phyloP scores from a whole-genome alignment of 2,888 invertebrate genomes.

The Yponomeuta sedellus region DNA sequence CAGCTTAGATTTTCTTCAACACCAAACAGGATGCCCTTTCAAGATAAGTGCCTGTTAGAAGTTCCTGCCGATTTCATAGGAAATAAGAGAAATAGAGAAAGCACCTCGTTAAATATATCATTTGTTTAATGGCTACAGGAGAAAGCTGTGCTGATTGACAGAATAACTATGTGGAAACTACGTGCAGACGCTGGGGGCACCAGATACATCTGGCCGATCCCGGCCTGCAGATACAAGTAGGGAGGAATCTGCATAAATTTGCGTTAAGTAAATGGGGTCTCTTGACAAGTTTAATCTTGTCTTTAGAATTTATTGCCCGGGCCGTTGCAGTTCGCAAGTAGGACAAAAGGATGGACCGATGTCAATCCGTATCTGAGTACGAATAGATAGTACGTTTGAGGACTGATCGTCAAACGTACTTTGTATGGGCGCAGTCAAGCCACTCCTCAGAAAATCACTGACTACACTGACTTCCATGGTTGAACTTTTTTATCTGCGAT shows the following conservation, averaged over 20 bases:
- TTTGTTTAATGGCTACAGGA: not conserved
- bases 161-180: not conserved
- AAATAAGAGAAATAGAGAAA: no score
- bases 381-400: no score
- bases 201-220: conserved; percentile 55
- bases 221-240: conserved; percentile 45
- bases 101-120: not conserved
- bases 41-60: no score
- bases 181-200: conserved; percentile 25
- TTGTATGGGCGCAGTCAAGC: no score
- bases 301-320: conserved; percentile 66
- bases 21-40: no score
- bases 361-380: conserved; percentile 3
- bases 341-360: conserved; percentile 16
- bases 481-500: no score
- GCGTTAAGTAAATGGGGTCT: conserved; percentile 74
- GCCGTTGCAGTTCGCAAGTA: not conserved
- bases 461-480: no score
- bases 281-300: conserved; percentile 75
- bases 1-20: no score
- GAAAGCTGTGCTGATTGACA: not conserved
- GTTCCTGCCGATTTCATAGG: no score
- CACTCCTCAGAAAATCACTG: no score
- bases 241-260: conserved; percentile 73
- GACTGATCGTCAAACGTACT: no score